Conservation (phyloP, 2,797 vertebrate species). For the Dryobates pubescens region DNA sequence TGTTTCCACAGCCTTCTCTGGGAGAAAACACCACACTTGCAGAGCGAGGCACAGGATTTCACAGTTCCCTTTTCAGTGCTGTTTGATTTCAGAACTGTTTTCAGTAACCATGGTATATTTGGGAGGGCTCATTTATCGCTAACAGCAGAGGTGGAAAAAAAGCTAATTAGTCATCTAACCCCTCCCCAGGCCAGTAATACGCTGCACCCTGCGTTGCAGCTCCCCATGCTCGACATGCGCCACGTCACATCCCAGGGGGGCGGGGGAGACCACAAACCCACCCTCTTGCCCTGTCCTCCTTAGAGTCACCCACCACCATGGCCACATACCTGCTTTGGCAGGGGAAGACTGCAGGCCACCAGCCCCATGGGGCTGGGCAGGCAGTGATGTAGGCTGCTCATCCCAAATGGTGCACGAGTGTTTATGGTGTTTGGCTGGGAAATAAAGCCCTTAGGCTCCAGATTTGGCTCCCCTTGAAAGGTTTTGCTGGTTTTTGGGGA, state of each 20-base stretch:
- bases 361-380: neutral
- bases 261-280: accelerated
- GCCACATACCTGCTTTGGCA: accelerated
- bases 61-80: neutral
- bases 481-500: neutral
- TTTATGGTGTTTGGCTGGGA: neutral
- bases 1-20: slow-evolving; percentile 2
- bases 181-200: neutral
- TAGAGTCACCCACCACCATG: accelerated
- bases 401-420: accelerated
- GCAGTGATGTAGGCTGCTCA: accelerated
- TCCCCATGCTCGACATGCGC: neutral
- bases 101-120: neutral
- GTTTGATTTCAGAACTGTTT: neutral
- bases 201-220: accelerated
- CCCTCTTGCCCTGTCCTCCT: neutral
- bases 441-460: neutral
- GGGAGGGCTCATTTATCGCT: accelerated
- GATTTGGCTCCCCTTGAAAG: accelerated
- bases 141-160: neutral
- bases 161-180: neutral
- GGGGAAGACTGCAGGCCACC: neutral
- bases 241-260: neutral
- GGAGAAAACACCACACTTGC: neutral
- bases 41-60: neutral